phyloP scores from a whole-genome alignment of 2,888 invertebrate genomes.

The Cryptocheilus praepositus region DNA sequence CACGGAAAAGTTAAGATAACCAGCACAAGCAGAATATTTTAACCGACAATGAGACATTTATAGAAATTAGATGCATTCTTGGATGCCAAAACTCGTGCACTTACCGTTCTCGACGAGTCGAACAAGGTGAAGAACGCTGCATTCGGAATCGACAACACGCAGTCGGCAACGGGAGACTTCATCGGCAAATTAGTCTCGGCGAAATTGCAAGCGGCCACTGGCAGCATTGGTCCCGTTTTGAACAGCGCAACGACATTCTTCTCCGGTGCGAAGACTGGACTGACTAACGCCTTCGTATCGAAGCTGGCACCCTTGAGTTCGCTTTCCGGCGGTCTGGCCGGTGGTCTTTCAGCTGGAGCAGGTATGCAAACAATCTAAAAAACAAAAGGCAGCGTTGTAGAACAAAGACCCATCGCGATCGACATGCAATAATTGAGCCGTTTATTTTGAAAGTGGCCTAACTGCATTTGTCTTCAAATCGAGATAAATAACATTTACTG shows the following conservation, averaged over 20 bases:
- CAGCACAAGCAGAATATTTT: no score
- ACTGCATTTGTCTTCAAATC: no score
- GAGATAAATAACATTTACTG: no score
- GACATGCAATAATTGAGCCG: no score
- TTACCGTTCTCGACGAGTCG: constrained; percentile 82
- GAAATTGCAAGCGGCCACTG: constrained; percentile 81
- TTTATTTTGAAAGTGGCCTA: no score
- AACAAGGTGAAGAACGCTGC: constrained; percentile 87
- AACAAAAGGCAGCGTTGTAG: no score
- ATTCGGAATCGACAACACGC: constrained; percentile 83
- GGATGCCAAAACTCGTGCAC: constrained; percentile 85
- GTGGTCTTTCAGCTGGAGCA: constrained; percentile 37
- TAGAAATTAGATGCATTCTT: constrained; percentile 90
- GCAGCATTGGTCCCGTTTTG: constrained; percentile 77
- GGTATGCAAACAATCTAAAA: constrained; percentile 1
- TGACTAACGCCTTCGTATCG: constrained; percentile 62
- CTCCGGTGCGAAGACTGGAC: constrained; percentile 59
- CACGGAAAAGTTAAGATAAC: no score
- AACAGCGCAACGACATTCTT: constrained; percentile 80
- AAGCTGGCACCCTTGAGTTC: constrained; percentile 74
- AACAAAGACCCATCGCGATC: no score
- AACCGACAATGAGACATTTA: constrained; percentile 55
- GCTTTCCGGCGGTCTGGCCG: constrained; percentile 76
- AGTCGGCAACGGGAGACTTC: constrained; percentile 78
- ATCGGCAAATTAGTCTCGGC: constrained; percentile 82